Evolutionary conservation across 1,140 invertebrate genomes (phyloP).

Genomic region (Tetranychus urticae): DNA sequence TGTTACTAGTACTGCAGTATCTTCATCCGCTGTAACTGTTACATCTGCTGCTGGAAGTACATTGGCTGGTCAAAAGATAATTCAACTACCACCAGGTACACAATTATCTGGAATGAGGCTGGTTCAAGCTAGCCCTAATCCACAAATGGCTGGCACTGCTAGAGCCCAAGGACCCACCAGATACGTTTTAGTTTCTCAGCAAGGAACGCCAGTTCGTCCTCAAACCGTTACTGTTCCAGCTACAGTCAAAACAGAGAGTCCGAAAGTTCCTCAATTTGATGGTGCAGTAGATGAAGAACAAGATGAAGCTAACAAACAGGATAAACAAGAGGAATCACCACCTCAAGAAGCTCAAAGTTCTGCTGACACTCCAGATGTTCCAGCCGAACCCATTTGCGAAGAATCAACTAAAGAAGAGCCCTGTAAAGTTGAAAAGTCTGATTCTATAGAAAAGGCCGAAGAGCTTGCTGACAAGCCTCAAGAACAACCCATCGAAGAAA

Average conservation of each 20-base stretch:
- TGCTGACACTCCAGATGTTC: background rate
- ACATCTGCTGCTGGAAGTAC: constrained; percentile 5
- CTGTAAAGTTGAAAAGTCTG: background rate
- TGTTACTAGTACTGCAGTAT: background rate
- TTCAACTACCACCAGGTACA: constrained; percentile 9
- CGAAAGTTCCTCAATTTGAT: constrained; percentile 9
- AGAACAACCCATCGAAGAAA: background rate
- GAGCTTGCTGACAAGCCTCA: background rate
- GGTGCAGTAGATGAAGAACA: constrained; percentile 10
- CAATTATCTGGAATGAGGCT: constrained; percentile 7
- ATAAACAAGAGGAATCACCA: background rate
- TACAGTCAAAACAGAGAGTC: background rate
- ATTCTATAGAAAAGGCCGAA: too few species aligned
- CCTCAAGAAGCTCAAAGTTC: background rate
- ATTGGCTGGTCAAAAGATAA: constrained; percentile 1
- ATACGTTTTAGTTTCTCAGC: background rate
- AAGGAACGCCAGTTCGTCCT: background rate
- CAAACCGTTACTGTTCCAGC: background rate
- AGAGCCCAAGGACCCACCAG: background rate
- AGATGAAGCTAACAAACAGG: background rate
- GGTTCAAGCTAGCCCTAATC: background rate
- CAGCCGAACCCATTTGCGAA: background rate
- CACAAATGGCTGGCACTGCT: background rate
- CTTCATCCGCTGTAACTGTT: background rate
- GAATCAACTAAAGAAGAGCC: background rate